Evolutionary conservation across 2,888 invertebrate genomes (phyloP).

Genomic region (Clivina fossor): DNA sequence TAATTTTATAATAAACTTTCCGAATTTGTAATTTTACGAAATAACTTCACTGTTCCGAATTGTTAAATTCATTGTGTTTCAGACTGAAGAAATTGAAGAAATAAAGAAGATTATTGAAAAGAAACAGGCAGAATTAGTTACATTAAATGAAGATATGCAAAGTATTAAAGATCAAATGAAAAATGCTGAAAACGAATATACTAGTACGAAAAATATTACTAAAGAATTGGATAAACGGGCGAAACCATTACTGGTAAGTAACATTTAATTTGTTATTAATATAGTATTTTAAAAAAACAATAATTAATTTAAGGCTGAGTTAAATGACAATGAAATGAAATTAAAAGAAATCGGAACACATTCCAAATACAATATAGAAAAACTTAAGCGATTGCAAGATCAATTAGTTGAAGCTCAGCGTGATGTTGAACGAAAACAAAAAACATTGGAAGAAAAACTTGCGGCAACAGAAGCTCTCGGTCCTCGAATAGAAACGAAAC

Average conservation of each 20-base stretch:
- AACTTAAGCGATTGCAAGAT: conserved; percentile 42
- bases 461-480: conserved; percentile 55
- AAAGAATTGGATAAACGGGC: conserved; percentile 46
- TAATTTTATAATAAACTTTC: too few relatives aligned
- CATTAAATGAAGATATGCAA: conserved; percentile 46
- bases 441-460: conserved; percentile 51
- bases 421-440: conserved; percentile 53
- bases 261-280: conserved; percentile 17
- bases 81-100: conserved; percentile 49
- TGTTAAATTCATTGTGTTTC: conserved; percentile 35
- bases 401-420: conserved; percentile 45
- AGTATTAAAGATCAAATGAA: conserved; percentile 46
- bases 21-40: too few relatives aligned
- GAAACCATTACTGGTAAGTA: conserved; percentile 44
- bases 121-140: conserved; percentile 48
- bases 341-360: conserved; percentile 48
- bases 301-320: conserved; percentile 52
- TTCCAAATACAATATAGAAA: conserved; percentile 44
- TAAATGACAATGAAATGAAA: conserved; percentile 54
- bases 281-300: conserved; percentile 5
- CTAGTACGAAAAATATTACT: conserved; percentile 44
- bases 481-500: conserved; percentile 54
- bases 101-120: conserved; percentile 51
- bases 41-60: too few relatives aligned
- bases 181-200: conserved; percentile 51